A percentile compares a stretch with the other conserved stretches of the same genome.
Evolutionary conservation across 2,888 invertebrate genomes (phyloP).

Genomic region (Meghimatium bilineatum): DNA sequence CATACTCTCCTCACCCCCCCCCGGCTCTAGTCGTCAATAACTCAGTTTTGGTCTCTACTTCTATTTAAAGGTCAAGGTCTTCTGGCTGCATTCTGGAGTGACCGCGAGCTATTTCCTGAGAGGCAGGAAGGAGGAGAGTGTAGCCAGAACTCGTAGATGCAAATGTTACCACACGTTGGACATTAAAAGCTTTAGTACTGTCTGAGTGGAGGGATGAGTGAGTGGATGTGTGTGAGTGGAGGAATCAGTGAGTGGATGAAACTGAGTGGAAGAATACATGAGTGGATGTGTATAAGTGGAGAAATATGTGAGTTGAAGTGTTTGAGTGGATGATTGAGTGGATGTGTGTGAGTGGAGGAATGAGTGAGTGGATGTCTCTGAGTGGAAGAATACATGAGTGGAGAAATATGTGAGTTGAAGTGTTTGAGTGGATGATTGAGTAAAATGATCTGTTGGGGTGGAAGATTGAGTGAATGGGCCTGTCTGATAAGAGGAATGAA

Average conservation of each 20-base stretch:
- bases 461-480: too few species aligned
- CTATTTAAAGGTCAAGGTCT: constrained; percentile 31
- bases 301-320: too few species aligned
- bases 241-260: too few species aligned
- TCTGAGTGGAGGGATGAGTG: neutral
- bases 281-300: too few species aligned
- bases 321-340: too few species aligned
- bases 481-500: too few species aligned
- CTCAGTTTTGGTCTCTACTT: constrained; percentile 37
- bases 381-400: too few species aligned
- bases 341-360: too few species aligned
- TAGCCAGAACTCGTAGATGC: neutral
- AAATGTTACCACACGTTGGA: neutral
- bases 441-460: too few species aligned
- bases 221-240: neutral
- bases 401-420: too few species aligned
- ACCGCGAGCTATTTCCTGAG: constrained; percentile 38
- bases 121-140: neutral
- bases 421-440: too few species aligned
- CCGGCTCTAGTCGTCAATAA: constrained; percentile 33
- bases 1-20: neutral
- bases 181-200: neutral
- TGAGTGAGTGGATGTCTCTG: too few species aligned
- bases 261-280: neutral
- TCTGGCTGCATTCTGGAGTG: constrained; percentile 17